These are phyloP conservation scores for Xiphophorus couchianus DNA, from an alignment of 2,113 vertebrate species.

Conservation along the genomic window DNA sequence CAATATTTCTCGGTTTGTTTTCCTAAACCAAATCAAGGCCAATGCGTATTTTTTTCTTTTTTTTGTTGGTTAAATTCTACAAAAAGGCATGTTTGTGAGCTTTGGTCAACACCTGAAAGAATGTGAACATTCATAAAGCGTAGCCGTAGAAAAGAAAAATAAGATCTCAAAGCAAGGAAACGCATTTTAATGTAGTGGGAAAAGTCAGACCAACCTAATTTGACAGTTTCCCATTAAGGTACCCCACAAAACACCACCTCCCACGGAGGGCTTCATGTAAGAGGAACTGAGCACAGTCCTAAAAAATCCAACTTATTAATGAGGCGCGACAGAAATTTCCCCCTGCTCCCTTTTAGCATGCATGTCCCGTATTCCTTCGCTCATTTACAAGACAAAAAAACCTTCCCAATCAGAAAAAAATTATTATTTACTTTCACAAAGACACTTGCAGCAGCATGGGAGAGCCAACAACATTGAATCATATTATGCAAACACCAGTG, in stretches of 20 bases:
- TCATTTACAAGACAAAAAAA: slow-evolving; percentile 38
- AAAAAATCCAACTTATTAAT: slow-evolving; percentile 44
- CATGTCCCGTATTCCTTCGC: slow-evolving; percentile 35
- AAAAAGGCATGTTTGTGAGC: slow-evolving; percentile 4
- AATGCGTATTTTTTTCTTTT: slow-evolving; percentile 6
- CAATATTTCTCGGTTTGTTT: slow-evolving; percentile 28
- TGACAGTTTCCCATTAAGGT: slow-evolving; percentile 34
- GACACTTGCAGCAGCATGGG: slow-evolving; percentile 1
- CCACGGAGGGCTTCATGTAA: slow-evolving; percentile 30
- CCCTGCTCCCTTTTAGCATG: slow-evolving; percentile 13
- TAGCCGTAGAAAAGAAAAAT: slow-evolving; percentile 19
- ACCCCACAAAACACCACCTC: slow-evolving; percentile 43
- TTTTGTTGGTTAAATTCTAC: background rate
- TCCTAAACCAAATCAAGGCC: slow-evolving; percentile 31
- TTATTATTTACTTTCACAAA: slow-evolving; percentile 2
- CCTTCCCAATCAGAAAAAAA: slow-evolving; percentile 46
- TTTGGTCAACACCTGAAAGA: slow-evolving; percentile 29
- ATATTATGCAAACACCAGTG: slow-evolving; percentile 63
- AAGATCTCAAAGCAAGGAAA: slow-evolving; percentile 17
- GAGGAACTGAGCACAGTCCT: slow-evolving; percentile 15
- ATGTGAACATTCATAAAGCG: slow-evolving; percentile 4
- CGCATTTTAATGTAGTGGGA: slow-evolving; percentile 8
- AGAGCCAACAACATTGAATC: slow-evolving; percentile 38
- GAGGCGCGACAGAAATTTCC: slow-evolving; percentile 22
- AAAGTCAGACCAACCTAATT: slow-evolving; percentile 38